Base-by-base conservation (phyloP, 2,113 vertebrate genomes). In the Tiliqua scincoides region DNA sequence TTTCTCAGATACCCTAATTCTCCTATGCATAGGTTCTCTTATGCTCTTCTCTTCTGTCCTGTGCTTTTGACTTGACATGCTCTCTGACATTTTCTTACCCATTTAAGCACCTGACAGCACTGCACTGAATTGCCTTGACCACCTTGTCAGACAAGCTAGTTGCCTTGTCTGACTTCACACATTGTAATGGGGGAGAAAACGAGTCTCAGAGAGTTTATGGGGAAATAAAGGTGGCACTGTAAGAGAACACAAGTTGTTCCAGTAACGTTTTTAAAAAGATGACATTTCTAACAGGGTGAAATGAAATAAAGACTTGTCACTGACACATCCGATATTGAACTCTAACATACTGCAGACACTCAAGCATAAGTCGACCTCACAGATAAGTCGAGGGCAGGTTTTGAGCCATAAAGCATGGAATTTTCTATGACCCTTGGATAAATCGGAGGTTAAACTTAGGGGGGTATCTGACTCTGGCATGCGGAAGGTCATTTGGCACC, bases 231-330 rank as follows among this genome's bases (percentile, higher is more conserved):
- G 12, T 76, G 62, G 6, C 21, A 48, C 3, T 67, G 32, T 32
- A n/a, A 82, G 37, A 32, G 82, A 76, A 76, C 12, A 67, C 40
- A 85, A 85, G 79, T 79, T 32, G 62, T 82, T 82, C 48, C 72
- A 40, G 27, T 75, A 68, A 82, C 57, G 43, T 25, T 63, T 15
- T 2, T 27, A 8, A 61, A 59, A 18, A 6, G 23, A 62, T 40
- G 25, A 30, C 25, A 27, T 75, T 52, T 25, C 40, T 68, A 18
- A 30, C 43, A 77, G 48, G 72, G 10, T 63, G 30, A 63, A 27
- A 68, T 82, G 35, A 30, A 54, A 68, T 43, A 32, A 87, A 76
- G 25, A 74, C 54, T 52, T 63, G 11, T 3, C 25, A 11, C 25
- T 82, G 79, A 68, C 18, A 61, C 27, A 48, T 82, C 8, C 62